Percentiles rank a stretch among this genome's conserved stretches.
phyloP scores from a whole-genome alignment of 1,140 invertebrate genomes.

The Zaprionus gabonicus region DNA sequence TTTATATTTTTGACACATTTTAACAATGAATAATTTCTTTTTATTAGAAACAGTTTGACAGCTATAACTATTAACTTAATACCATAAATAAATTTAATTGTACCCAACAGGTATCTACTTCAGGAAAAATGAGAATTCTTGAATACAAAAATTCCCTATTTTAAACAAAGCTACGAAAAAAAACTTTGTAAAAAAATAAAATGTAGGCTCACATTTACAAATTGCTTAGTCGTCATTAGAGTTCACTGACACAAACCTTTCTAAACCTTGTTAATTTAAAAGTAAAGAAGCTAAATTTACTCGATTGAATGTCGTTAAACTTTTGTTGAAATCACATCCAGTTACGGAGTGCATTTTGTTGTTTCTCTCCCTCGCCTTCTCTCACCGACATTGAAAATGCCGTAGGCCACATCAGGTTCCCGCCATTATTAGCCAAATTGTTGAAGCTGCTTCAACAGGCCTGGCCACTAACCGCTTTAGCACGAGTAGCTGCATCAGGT shows the following conservation, averaged over 20 bases:
- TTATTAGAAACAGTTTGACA: too few relatives aligned
- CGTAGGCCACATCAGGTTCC: constrained; percentile 36
- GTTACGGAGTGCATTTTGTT: constrained; percentile 40
- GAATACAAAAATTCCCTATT: neutral
- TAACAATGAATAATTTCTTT: too few relatives aligned
- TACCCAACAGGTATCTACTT: too few relatives aligned
- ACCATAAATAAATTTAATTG: too few relatives aligned
- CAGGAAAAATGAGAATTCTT: neutral
- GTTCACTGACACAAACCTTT: too few relatives aligned
- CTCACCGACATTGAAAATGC: constrained; percentile 44
- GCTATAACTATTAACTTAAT: too few relatives aligned
- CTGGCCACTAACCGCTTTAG: constrained; percentile 31
- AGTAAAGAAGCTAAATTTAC: constrained; percentile 41
- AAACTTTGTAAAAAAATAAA: neutral
- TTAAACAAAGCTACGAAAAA: neutral
- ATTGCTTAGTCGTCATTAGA: too few relatives aligned
- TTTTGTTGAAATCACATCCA: constrained; percentile 44
- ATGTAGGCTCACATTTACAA: too few relatives aligned
- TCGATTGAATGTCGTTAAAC: constrained; percentile 62
- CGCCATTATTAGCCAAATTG: constrained; percentile 44
- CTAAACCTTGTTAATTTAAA: constrained; percentile 27
- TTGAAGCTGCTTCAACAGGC: constrained; percentile 10
- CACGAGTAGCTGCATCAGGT: constrained; percentile 40
- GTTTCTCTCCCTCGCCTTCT: constrained; percentile 22
- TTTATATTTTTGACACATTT: too few relatives aligned